phyloP scores from a whole-genome alignment of 2,888 invertebrate species.

The Homarus gammarus region DNA sequence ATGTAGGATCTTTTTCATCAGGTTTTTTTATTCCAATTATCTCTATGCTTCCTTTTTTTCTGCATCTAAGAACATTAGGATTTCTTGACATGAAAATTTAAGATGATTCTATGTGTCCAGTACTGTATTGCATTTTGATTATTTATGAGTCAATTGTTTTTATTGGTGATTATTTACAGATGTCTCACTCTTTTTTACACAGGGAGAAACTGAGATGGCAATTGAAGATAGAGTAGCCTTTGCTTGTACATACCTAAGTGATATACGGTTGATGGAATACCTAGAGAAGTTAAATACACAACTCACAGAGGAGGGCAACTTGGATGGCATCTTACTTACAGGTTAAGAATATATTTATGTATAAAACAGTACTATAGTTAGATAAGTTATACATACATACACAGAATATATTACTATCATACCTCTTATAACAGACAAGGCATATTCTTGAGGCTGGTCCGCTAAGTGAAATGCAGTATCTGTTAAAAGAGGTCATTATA shows the following conservation, averaged over 20 bases:
- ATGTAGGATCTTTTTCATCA: too few species aligned
- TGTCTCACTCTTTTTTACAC: slow-evolving; percentile 77
- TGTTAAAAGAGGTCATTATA: too few species aligned
- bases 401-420: too few species aligned
- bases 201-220: slow-evolving; percentile 91
- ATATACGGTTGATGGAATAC: slow-evolving; percentile 88
- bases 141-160: slow-evolving; percentile 35
- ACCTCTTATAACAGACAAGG: too few species aligned
- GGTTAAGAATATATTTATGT: slow-evolving; percentile 81
- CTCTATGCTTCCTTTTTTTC: too few species aligned
- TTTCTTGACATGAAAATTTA: too few species aligned
- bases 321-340: slow-evolving; percentile 70
- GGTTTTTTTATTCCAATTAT: too few species aligned
- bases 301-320: slow-evolving; percentile 82
- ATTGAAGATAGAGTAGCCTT: slow-evolving; percentile 95
- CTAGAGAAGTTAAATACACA: slow-evolving; percentile 86
- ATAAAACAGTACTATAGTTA: background rate
- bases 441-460: too few species aligned
- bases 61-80: too few species aligned
- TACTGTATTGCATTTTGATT: slow-evolving; percentile 11
- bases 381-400: too few species aligned
- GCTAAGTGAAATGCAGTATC: too few species aligned
- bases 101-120: background rate
- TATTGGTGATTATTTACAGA: background rate
- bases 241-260: slow-evolving; percentile 91